Conservation (phyloP, 1,140 invertebrate species). For the Phortica variegata region DNA sequence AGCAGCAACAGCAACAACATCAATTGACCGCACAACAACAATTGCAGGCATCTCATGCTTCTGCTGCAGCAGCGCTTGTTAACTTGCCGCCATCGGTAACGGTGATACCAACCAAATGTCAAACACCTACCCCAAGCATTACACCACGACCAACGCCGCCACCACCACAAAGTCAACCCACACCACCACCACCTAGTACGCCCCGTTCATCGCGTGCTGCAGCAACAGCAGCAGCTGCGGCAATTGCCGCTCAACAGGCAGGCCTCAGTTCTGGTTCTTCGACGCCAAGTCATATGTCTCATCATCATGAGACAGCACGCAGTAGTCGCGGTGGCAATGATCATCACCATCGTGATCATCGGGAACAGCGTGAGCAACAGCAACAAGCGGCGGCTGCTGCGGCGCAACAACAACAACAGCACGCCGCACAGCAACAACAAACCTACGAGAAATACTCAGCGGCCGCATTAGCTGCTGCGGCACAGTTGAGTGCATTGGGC, state of each 20-base stretch:
- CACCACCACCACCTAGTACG: slow-evolving; percentile 57
- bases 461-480: slow-evolving; percentile 56
- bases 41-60: slow-evolving; percentile 36
- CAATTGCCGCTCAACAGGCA: slow-evolving; percentile 59
- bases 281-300: slow-evolving; percentile 55
- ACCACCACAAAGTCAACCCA: slow-evolving; percentile 31
- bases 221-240: slow-evolving; percentile 46
- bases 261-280: slow-evolving; percentile 61
- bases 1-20: neutral
- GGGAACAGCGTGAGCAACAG: slow-evolving; percentile 18
- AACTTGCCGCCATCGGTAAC: slow-evolving; percentile 52
- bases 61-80: slow-evolving; percentile 45
- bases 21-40: slow-evolving; percentile 25
- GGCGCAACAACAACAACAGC: slow-evolving; percentile 57
- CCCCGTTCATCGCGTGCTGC: slow-evolving; percentile 53
- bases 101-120: slow-evolving; percentile 54
- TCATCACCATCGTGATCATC: slow-evolving; percentile 43
- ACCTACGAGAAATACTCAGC: slow-evolving; percentile 59
- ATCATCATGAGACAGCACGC: slow-evolving; percentile 56
- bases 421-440: slow-evolving; percentile 46
- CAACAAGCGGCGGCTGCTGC: slow-evolving; percentile 11
- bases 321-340: slow-evolving; percentile 31
- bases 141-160: slow-evolving; percentile 57
- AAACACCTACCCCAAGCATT: slow-evolving; percentile 56
- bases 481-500: slow-evolving; percentile 48